phyloP scores from a whole-genome alignment of 2,797 vertebrate genomes.

The Rhynchotus rufescens region DNA sequence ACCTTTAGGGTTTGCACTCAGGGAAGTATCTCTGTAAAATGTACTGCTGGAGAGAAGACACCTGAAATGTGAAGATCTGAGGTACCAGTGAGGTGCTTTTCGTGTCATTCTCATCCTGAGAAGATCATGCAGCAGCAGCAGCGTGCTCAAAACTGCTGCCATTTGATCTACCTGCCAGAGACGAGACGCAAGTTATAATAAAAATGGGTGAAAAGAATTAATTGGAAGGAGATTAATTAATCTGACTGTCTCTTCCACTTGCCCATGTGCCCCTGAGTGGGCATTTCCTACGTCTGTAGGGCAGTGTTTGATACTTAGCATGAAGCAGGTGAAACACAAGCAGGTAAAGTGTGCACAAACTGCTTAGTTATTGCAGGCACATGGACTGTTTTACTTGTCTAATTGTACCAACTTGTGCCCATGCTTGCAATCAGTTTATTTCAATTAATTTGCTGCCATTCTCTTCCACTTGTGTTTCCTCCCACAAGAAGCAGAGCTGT shows the following conservation, averaged over 20 bases:
- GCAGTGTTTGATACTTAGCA: background rate
- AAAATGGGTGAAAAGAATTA: background rate
- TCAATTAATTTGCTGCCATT: background rate
- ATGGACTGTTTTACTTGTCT: accelerated
- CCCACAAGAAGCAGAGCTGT: background rate
- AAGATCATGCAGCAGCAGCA: background rate
- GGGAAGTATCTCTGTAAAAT: too few species aligned
- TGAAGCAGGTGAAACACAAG: background rate
- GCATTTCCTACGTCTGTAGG: background rate
- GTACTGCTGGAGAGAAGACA: too few species aligned
- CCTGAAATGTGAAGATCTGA: background rate
- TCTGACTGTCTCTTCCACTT: background rate
- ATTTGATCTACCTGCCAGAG: background rate
- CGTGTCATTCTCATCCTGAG: too few species aligned
- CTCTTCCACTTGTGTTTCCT: background rate
- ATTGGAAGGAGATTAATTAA: too few species aligned
- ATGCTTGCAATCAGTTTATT: background rate
- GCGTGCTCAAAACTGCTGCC: background rate
- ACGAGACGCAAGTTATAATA: background rate
- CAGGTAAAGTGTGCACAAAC: background rate
- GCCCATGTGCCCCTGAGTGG: too few species aligned
- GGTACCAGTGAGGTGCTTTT: background rate
- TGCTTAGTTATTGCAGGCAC: background rate
- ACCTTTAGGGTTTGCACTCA: accelerated
- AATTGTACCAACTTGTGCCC: background rate